These are phyloP conservation scores for Gila orcuttii DNA, from an alignment of 2,113 vertebrate species.

Conservation along the genomic window DNA sequence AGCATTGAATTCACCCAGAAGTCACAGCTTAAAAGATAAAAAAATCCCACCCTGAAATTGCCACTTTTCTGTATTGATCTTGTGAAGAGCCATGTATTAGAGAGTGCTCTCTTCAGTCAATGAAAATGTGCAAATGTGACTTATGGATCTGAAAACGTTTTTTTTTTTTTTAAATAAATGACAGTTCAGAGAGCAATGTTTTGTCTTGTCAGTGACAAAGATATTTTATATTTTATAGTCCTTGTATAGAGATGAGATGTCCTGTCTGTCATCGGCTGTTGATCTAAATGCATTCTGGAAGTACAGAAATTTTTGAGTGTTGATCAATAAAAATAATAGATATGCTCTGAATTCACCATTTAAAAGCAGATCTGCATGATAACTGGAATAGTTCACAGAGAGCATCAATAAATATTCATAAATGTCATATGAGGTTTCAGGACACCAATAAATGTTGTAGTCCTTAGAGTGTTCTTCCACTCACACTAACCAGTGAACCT, in stretches of 20 bases:
- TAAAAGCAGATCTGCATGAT: slow-evolving; percentile 31
- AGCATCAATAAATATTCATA: slow-evolving; percentile 46
- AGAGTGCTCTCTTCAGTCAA: slow-evolving; percentile 6
- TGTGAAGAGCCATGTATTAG: neutral
- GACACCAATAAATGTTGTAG: slow-evolving; percentile 1
- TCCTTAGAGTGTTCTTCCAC: neutral
- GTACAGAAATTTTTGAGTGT: slow-evolving; percentile 1
- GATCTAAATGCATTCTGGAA: slow-evolving; percentile 5
- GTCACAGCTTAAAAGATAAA: neutral
- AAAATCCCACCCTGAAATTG: neutral
- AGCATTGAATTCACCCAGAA: neutral
- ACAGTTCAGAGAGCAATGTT: slow-evolving; percentile 24
- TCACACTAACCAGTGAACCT: neutral
- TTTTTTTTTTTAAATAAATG: neutral
- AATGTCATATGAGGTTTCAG: slow-evolving; percentile 15
- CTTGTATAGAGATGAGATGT: neutral
- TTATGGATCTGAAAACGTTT: neutral
- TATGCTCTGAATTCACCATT: neutral
- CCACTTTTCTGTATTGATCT: neutral
- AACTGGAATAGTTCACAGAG: slow-evolving; percentile 35
- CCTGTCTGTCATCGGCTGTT: slow-evolving; percentile 32
- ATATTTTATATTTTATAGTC: slow-evolving; percentile 30
- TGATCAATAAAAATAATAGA: slow-evolving; percentile 31
- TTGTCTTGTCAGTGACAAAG: neutral
- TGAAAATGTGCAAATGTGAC: slow-evolving; percentile 14